Base-by-base conservation (phyloP, 2,113 vertebrate species). In the Seriola aureovittata region DNA sequence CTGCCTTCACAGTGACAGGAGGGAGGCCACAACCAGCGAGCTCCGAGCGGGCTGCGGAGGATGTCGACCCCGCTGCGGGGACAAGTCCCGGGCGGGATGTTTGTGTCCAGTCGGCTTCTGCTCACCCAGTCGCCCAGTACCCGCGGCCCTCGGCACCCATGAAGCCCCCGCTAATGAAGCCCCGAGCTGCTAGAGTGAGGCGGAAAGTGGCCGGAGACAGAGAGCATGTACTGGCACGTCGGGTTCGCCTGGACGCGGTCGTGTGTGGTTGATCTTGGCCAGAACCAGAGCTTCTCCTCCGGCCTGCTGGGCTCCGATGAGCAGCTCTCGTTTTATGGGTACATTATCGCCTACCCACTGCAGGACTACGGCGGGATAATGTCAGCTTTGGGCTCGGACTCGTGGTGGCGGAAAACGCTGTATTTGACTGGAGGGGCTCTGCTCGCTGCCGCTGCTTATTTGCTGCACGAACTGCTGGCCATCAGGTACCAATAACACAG, bases 381-480 rank as follows among this genome's bases (percentile, higher is more conserved):
- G 97, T 96, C 97, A 70, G 97, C 97, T 85, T 88, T 99, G 96
- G 97, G 97, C 86, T 95, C 97, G 40, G 97, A 99, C 90, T 97
- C 97, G 81, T 99, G 97, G 97, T 99, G 97, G 97, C 96, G 98
- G 95, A 99, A 98, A 91, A 98, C 97, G 85, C 95, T 99, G 69
- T 99, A 98, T 95, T 88, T 99, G 94, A 98, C 98, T 12, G 97
- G 98, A 86, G 98, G 98, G 55, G 98, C 98, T 88, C 94, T 99
- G 96, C 97, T 99, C 80, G 97, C 98, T 54, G 97, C 98, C 40
- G 97, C 98, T 83, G 98, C 97, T 19, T 99, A 99, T 95, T 93
- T 99, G 93, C 95, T 99, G 55, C 97, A 99, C 85, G 97, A 99
- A 93, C 94, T 99, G 91, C 96, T 99, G 92, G 96, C 96, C 84